Conservation (phyloP, 2,888 invertebrate species). For the Apodemia hepburni region DNA sequence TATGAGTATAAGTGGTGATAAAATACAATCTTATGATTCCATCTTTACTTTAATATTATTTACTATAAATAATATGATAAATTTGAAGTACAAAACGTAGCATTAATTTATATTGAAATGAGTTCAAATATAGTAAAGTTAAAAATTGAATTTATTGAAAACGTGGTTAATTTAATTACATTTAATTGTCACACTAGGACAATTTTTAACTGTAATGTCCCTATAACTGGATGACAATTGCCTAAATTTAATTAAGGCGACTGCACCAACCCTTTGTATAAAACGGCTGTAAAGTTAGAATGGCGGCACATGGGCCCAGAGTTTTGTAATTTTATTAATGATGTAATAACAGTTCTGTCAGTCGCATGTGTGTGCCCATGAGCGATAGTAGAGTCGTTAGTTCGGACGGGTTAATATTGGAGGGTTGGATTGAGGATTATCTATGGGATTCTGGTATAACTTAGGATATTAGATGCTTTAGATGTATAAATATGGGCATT, state of each 20-base stretch:
- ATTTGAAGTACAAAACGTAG: too few species aligned
- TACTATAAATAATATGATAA: too few species aligned
- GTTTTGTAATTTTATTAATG: conserved; percentile 81
- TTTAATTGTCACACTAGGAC: conserved; percentile 61
- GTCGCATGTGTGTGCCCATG: conserved; percentile 74
- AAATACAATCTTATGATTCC: too few species aligned
- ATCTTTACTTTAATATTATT: too few species aligned
- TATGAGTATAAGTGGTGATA: too few species aligned
- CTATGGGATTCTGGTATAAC: conserved; percentile 48
- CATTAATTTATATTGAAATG: too few species aligned
- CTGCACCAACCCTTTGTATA: conserved; percentile 50
- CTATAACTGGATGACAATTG: conserved; percentile 61
- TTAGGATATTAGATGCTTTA: conserved; percentile 28
- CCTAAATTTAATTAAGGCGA: conserved; percentile 72
- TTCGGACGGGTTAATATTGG: conserved; percentile 73
- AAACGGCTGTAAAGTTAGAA: conserved; percentile 61
- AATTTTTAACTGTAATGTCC: conserved; percentile 46
- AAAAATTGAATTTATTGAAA: background rate
- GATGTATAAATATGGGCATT: conserved; percentile 19
- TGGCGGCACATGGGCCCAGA: conserved; percentile 65
- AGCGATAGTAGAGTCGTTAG: conserved; percentile 77
- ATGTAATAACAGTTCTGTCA: conserved; percentile 79
- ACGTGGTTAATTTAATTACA: conserved; percentile 72
- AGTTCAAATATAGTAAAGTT: too few species aligned
- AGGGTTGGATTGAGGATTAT: conserved; percentile 66